phyloP scores from a whole-genome alignment of 30 jellyfish, hydroid and myxozoan genomes.

The Aurelia sp. region DNA sequence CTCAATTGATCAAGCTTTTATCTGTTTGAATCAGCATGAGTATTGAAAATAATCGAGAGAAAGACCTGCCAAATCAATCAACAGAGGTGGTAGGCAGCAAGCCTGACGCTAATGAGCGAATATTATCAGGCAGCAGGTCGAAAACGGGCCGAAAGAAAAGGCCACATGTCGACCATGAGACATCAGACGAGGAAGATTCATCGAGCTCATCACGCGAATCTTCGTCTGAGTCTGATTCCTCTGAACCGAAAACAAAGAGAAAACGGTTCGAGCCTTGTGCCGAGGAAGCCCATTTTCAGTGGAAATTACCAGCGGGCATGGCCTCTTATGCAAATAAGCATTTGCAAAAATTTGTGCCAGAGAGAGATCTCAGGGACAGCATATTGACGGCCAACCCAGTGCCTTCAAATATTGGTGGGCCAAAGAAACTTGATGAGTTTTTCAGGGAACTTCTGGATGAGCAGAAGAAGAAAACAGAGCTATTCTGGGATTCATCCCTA shows the following conservation, averaged over 20 bases:
- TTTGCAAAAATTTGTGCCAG: too few species aligned
- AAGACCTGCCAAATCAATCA: neutral
- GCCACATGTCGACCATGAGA: neutral
- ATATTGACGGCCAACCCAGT: slow-evolving; percentile 34
- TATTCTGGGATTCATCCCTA: too few species aligned
- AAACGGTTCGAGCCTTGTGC: too few species aligned
- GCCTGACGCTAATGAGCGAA: too few species aligned
- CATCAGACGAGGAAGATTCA: neutral
- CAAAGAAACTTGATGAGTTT: slow-evolving; percentile 36
- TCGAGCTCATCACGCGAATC: neutral
- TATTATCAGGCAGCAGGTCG: too few species aligned
- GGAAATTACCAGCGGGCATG: too few species aligned
- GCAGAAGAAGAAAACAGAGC: slow-evolving; percentile 23
- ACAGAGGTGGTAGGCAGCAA: neutral
- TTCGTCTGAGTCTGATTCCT: slow-evolving; percentile 9
- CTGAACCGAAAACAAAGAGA: too few species aligned
- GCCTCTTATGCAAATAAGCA: too few species aligned
- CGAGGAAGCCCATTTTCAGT: too few species aligned
- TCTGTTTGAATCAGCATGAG: slow-evolving; percentile 2
- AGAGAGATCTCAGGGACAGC: slow-evolving; percentile 31
- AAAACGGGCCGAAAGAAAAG: too few species aligned
- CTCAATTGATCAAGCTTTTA: neutral
- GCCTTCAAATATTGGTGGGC: slow-evolving; percentile 32
- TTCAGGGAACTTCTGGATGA: slow-evolving; percentile 49
- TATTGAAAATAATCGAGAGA: neutral